Base-by-base conservation (phyloP, 2,888 invertebrate species). In the Epistrophe grossulariae region DNA sequence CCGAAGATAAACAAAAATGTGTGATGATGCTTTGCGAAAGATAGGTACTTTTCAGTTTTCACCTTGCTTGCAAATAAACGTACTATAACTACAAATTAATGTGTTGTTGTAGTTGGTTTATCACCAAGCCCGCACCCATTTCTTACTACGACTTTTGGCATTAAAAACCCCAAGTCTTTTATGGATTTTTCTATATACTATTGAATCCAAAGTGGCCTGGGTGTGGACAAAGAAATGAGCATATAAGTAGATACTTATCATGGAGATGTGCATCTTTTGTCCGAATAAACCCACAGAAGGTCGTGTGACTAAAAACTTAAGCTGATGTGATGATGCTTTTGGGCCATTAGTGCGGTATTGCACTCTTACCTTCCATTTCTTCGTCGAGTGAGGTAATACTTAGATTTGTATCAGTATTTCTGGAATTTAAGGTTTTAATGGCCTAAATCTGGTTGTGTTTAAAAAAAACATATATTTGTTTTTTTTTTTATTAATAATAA, bases 121-220 rank as follows among this genome's bases (percentile, higher is more conserved):
- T 57, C 38, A 68, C 24, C 4, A n/a, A 4, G 15, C 38, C 64
- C 64, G 35, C 77, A 76, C 77, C 82, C 55, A 59, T 66, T 77
- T 64, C 48, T 77, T 24, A 48, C 15, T 50, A 43, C 24, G 50
- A 59, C 77, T 66, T 82, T 83, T 73, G 79, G 28, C 78, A 73
- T 73, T 78, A 55, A 62, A 62, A 17, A 24, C 11, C 15, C 13
- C n/a, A 59, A 48, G 19, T 57, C 17, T 43, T 19, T 4, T 19
- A 24, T 43, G 50, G 45, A 15, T 52, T 40, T 52, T n/a, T 1
- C 19, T 57, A 1, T 35, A n/a, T n/a, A n/a, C n/a, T 28, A 38
- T 19, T 31, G 17, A 48, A 43, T 10, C 6, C 7, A 38, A 45
- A 24, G 55, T 4, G 57, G n/a, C 13, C 17, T 52, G 52, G 70